Evolutionary conservation across 2,888 invertebrate species (phyloP).

Genomic region (Drosophila ezoana): DNA sequence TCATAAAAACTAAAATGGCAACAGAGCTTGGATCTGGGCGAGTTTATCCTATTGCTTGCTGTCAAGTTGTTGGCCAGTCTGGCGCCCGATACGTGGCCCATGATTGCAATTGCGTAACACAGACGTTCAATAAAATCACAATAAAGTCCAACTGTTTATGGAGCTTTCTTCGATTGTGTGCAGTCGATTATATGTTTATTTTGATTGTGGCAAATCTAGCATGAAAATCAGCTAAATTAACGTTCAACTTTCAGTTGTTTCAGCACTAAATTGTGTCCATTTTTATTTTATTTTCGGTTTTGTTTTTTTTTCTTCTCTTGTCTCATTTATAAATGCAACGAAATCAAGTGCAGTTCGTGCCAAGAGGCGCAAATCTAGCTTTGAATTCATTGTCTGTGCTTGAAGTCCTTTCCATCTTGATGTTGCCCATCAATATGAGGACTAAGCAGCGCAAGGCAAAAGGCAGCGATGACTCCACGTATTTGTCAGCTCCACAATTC

Average conservation of each 20-base stretch:
- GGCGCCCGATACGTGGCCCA: slow-evolving; percentile 32
- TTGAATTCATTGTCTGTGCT: slow-evolving; percentile 60
- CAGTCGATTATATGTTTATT: slow-evolving; percentile 55
- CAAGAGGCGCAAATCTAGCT: slow-evolving; percentile 36
- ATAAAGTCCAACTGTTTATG: slow-evolving; percentile 64
- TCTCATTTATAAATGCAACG: slow-evolving; percentile 48
- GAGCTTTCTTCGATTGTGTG: slow-evolving; percentile 33
- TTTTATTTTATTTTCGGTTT: neutral
- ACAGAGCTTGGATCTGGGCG: slow-evolving; percentile 4
- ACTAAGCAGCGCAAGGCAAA: slow-evolving; percentile 23
- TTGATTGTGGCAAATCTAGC: slow-evolving; percentile 55
- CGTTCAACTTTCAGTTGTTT: slow-evolving; percentile 13
- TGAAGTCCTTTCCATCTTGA: slow-evolving; percentile 46
- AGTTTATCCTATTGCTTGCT: slow-evolving; percentile 14
- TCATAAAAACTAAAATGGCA: slow-evolving; percentile 63
- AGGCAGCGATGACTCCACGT: slow-evolving; percentile 43
- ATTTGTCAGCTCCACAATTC: slow-evolving; percentile 68
- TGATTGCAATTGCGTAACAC: slow-evolving; percentile 49
- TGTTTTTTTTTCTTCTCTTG: neutral
- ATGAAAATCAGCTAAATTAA: slow-evolving; percentile 51
- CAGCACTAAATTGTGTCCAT: no score
- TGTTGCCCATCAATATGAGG: slow-evolving; percentile 70
- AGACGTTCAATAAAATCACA: slow-evolving; percentile 49
- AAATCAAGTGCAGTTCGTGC: slow-evolving; percentile 56
- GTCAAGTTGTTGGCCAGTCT: slow-evolving; percentile 42